Base-by-base conservation (phyloP, 2,888 invertebrate genomes). In the Hydrotaea diabolus region DNA sequence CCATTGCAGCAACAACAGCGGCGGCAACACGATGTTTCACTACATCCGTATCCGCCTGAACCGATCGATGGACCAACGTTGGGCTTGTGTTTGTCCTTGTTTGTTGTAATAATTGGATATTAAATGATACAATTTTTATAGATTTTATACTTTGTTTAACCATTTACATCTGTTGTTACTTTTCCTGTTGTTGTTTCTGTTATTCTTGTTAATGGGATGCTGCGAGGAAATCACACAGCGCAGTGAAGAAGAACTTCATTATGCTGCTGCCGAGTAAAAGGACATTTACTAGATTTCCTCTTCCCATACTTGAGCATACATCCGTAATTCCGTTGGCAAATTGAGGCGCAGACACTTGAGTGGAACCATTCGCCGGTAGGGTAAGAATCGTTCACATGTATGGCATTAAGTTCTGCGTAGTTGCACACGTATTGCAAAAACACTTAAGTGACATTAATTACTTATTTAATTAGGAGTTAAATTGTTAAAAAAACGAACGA, bases 401-500 rank as follows among this genome's bases (percentile, higher is more conserved):
- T 66, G 21, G 46, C 69, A 46, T 49, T 23, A 46, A 36, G 69
- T 49, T 26, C 23, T 31, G 31, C 7, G 7, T 7, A 53, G 17
- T 11, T 31, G 23, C 26, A 15, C 21, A 21, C 43, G 23, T 71
- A 71, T 74, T 26, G 57, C n/a, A n/a, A 59, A 26, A 74, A 21
- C 11, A 49, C 46, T 39, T 75, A 66, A 75, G 19, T 55, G 19
- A 43, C 77, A 36, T 62, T 78, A 82, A 78, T 77, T 66, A 59
- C 39, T 17, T 11, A 77, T 26, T 77, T 78, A 82, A 77, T 77
- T 77, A 74, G 57, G 64, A 77, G 77, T 57, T 74, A 78, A 82
- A 71, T 43, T 19, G 66, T 74, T 55, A 74, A 59, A 43, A 66
- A 4, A 7, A 4, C 31, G 31, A 31, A 36, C 19, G 23, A 57